These are phyloP conservation scores for Galbula dea DNA, from an alignment of 2,113 vertebrate genomes.

Conservation along the genomic window DNA sequence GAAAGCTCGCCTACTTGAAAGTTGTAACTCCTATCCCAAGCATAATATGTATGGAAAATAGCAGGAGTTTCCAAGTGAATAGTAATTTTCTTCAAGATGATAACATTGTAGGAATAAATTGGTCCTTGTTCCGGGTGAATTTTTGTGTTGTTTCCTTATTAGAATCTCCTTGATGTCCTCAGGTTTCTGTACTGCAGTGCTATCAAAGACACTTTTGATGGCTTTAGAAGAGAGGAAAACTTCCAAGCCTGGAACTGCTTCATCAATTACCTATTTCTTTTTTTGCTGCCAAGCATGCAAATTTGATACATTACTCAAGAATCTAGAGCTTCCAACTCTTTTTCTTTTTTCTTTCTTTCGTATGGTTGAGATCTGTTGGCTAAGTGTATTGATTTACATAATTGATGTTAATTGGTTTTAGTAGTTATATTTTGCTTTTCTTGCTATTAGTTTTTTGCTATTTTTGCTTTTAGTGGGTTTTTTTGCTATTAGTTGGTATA, in stretches of 20 bases:
- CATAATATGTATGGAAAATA: neutral
- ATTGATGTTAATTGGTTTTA: neutral
- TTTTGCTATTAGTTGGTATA: neutral
- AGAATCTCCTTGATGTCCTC: neutral
- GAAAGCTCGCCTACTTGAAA: neutral
- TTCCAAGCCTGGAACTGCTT: slow-evolving; percentile 18
- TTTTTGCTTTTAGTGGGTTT: neutral
- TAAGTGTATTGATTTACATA: neutral
- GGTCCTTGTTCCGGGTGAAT: neutral
- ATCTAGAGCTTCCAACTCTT: neutral
- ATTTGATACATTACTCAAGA: slow-evolving; percentile 17
- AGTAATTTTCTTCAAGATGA: neutral
- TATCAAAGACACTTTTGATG: slow-evolving; percentile 43
- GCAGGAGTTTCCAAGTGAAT: neutral
- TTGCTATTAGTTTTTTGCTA: neutral
- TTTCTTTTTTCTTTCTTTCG: neutral
- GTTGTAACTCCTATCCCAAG: neutral
- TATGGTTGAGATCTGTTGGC: neutral
- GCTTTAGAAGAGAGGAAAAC: slow-evolving; percentile 24
- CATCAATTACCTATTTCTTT: slow-evolving; percentile 38
- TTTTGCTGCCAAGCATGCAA: neutral
- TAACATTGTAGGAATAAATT: neutral
- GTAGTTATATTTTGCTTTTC: neutral
- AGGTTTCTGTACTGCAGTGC: neutral
- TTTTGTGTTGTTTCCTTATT: neutral